These are phyloP conservation scores for Ptiloglossa arizonensis DNA, from an alignment of 1,140 invertebrate species.

Conservation along the genomic window DNA sequence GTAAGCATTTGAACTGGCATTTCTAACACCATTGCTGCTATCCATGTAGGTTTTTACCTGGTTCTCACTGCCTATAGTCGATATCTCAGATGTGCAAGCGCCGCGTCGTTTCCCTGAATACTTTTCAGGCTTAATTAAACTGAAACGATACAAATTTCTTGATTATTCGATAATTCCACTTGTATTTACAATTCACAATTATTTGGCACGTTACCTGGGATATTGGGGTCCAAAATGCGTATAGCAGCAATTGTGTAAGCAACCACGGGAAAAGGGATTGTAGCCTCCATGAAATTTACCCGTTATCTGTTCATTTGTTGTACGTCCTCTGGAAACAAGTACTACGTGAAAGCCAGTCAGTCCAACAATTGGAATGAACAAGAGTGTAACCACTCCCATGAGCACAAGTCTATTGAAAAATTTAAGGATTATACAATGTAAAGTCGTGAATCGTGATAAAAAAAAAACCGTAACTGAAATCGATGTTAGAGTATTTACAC, in stretches of 20 bases:
- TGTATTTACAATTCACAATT: background rate
- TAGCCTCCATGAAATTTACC: constrained; percentile 98
- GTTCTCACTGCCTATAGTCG: constrained; percentile 84
- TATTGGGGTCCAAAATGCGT: constrained; percentile 97
- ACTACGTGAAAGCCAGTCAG: constrained; percentile 99
- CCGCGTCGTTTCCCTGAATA: constrained; percentile 80
- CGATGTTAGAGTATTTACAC: background rate
- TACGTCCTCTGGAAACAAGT: constrained; percentile 97
- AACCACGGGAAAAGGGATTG: constrained; percentile 97
- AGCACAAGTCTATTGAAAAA: constrained; percentile 89
- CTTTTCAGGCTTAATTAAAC: constrained; percentile 81
- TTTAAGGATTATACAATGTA: constrained; percentile 79
- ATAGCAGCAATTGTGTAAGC: constrained; percentile 96
- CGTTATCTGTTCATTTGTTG: constrained; percentile 99
- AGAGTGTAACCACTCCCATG: constrained; percentile 93
- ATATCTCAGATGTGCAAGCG: constrained; percentile 80
- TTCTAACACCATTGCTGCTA: constrained; percentile 94
- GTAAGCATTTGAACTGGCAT: constrained; percentile 92
- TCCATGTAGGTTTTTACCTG: constrained; percentile 98
- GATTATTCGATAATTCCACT: background rate
- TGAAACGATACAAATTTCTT: constrained; percentile 54
- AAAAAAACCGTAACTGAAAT: no score
- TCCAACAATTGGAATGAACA: constrained; percentile 98
- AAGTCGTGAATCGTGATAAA: background rate
- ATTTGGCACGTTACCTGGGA: constrained; percentile 88